Conservation (phyloP, 2,113 vertebrate genomes). For the Merops nubicus region DNA sequence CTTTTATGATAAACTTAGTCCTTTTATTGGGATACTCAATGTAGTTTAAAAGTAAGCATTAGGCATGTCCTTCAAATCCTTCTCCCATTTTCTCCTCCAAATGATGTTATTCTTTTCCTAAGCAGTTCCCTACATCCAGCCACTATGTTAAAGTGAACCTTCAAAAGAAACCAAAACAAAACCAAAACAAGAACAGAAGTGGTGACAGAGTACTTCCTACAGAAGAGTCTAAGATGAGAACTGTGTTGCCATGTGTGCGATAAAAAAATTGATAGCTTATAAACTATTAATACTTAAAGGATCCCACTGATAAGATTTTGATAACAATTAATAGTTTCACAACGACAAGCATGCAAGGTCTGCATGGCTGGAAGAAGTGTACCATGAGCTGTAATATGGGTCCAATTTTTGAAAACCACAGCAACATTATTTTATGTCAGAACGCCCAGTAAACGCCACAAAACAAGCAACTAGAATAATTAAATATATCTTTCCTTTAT, state of each 20-base stretch:
- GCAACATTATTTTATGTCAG: background rate
- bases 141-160: background rate
- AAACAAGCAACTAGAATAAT: background rate
- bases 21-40: constrained; percentile 45
- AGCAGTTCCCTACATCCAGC: background rate
- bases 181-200: background rate
- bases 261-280: background rate
- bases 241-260: background rate
- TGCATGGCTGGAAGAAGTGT: background rate
- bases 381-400: background rate
- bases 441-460: background rate
- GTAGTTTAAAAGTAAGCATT: constrained; percentile 19
- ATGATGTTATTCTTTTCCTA: background rate
- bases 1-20: constrained; percentile 54
- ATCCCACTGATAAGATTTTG: background rate
- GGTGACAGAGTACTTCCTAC: background rate
- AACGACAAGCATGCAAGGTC: background rate
- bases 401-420: background rate
- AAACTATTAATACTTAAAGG: background rate
- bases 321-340: background rate
- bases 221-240: background rate
- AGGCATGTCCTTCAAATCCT: background rate
- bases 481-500: too few species aligned
- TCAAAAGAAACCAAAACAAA: background rate
- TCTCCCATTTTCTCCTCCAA: background rate